Evolutionary conservation across 2,113 vertebrate genomes (phyloP).

Genomic region (Miniopterus natalensis): DNA sequence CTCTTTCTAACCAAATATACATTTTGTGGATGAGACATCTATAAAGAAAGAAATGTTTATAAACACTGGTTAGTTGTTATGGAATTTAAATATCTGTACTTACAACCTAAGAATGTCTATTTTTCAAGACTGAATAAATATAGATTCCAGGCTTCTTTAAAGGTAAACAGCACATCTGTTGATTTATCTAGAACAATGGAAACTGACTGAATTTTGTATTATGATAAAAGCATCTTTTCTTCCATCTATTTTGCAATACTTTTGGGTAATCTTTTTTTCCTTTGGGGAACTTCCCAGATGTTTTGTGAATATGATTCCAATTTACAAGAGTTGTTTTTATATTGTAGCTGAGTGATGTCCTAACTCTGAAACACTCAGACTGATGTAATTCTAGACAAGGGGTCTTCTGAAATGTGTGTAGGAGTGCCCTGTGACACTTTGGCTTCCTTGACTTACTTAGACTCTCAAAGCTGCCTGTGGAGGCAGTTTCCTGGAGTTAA

Average conservation of each 20-base stretch:
- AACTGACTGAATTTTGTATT: slow-evolving; percentile 74
- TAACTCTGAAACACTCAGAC: slow-evolving; percentile 56
- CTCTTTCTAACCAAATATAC: slow-evolving; percentile 73
- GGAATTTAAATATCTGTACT: slow-evolving; percentile 72
- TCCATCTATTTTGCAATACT: slow-evolving; percentile 78
- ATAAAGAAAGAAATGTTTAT: slow-evolving; percentile 77
- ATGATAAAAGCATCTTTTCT: slow-evolving; percentile 68
- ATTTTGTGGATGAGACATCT: slow-evolving; percentile 67
- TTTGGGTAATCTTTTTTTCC: slow-evolving; percentile 69
- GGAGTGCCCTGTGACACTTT: slow-evolving; percentile 34
- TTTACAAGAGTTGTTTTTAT: slow-evolving; percentile 78
- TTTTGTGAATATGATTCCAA: slow-evolving; percentile 74
- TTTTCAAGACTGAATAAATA: slow-evolving; percentile 74
- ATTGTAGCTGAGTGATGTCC: slow-evolving; percentile 62
- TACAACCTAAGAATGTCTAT: slow-evolving; percentile 70
- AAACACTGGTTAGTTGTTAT: slow-evolving; percentile 68
- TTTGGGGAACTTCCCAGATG: slow-evolving; percentile 76
- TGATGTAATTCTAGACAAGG: slow-evolving; percentile 51
- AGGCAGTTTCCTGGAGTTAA: slow-evolving; percentile 18
- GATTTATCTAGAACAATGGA: slow-evolving; percentile 70
- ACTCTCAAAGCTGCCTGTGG: slow-evolving; percentile 32
- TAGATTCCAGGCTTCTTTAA: slow-evolving; percentile 72
- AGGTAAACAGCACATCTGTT: slow-evolving; percentile 70
- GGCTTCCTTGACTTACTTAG: slow-evolving; percentile 52
- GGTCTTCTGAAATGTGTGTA: slow-evolving; percentile 39